Evolutionary conservation across 1,140 invertebrate genomes (phyloP).

Genomic region (Rhopalosiphum maidis): DNA sequence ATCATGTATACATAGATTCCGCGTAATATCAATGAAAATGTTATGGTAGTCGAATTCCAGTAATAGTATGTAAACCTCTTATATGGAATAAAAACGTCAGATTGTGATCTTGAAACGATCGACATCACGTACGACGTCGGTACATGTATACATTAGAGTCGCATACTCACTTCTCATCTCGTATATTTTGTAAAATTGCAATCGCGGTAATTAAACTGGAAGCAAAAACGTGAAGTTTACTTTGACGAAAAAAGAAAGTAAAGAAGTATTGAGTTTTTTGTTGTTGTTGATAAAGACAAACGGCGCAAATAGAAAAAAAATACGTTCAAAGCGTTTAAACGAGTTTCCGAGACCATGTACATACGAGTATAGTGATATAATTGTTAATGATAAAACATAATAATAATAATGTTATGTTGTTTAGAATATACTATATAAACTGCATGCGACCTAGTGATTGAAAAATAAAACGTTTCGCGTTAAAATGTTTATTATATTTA

Average conservation of each 20-base stretch:
- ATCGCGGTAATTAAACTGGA: not conserved
- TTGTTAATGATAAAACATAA: conserved; percentile 18
- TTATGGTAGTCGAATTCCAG: not conserved
- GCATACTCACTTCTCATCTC: not conserved
- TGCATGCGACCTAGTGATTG: not conserved
- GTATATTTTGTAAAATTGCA: not conserved
- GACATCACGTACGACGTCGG: not conserved
- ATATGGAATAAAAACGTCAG: not conserved
- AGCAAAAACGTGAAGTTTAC: not conserved
- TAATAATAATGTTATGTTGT: not conserved
- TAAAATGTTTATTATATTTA: not conserved
- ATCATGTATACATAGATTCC: not conserved
- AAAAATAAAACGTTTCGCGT: conserved; percentile 24
- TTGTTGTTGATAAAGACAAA: not conserved
- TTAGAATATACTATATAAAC: not conserved
- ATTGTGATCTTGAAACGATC: not conserved
- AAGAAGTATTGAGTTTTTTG: not conserved
- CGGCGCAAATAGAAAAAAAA: not conserved
- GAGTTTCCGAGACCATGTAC: not conserved
- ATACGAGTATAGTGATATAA: not conserved
- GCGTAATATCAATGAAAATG: not conserved
- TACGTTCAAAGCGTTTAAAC: not conserved
- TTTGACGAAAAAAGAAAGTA: not conserved
- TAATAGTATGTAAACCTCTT: not conserved
- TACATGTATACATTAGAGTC: not conserved